phyloP scores from a whole-genome alignment of 2,888 invertebrate genomes.

The Neoascia interrupta region DNA sequence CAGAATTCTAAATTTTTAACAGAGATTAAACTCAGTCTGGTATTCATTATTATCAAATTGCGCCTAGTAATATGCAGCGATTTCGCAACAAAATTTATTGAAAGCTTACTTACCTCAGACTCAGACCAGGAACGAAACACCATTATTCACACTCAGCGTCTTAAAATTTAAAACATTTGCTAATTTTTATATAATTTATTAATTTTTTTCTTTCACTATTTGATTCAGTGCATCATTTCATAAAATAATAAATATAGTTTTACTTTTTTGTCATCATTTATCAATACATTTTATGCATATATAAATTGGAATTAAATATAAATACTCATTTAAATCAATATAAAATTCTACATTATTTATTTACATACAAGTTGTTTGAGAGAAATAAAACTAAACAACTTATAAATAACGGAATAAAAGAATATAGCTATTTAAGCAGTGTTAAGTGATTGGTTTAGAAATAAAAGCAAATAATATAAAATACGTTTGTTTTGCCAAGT shows the following conservation, averaged over 20 bases:
- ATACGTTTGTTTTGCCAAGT: conserved; percentile 41
- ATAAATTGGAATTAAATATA: conserved; percentile 68
- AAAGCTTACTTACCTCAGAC: too few species aligned
- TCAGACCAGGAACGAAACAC: too few species aligned
- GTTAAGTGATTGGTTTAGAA: conserved; percentile 3
- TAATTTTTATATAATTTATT: conserved; percentile 74
- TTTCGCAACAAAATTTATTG: too few species aligned
- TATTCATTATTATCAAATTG: too few species aligned
- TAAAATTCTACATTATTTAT: conserved; percentile 69
- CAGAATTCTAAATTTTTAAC: too few species aligned
- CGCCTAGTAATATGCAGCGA: too few species aligned
- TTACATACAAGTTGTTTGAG: conserved; percentile 50
- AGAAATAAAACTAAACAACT: conserved; percentile 38
- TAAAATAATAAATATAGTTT: conserved; percentile 74
- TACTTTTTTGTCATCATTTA: conserved; percentile 49
- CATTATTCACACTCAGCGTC: too few species aligned
- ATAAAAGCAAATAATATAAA: too few species aligned
- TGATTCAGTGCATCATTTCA: conserved; percentile 79
- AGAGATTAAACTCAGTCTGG: too few species aligned
- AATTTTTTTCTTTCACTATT: conserved; percentile 77
- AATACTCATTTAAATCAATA: conserved; percentile 71
- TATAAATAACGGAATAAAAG: conserved; percentile 30
- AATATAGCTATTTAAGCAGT: conserved; percentile 45
- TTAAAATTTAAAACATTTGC: too few species aligned
- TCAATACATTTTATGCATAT: conserved; percentile 61